Conservation (phyloP, 2,113 vertebrate genomes). For the Narcine bancroftii region DNA sequence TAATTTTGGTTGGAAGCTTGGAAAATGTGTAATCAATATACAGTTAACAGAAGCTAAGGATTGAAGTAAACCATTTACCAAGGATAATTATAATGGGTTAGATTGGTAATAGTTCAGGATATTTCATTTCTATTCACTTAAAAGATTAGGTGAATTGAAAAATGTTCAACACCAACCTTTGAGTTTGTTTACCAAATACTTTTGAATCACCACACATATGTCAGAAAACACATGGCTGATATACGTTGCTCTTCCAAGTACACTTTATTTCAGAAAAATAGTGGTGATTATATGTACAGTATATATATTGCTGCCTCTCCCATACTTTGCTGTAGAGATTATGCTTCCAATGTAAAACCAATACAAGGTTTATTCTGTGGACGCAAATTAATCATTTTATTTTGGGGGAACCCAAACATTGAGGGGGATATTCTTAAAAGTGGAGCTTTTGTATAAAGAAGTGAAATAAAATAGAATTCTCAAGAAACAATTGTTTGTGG, state of each 20-base stretch:
- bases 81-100: slow-evolving; percentile 5
- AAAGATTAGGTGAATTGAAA: neutral
- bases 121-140: slow-evolving; percentile 12
- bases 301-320: no score
- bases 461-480: neutral
- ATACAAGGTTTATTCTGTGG: neutral
- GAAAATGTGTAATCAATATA: neutral
- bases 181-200: neutral
- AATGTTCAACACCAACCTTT: slow-evolving; percentile 1
- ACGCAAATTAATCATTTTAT: neutral
- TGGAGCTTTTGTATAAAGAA: neutral
- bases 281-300: neutral
- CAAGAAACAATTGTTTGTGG: neutral
- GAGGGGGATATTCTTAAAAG: neutral
- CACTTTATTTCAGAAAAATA: neutral
- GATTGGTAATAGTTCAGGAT: neutral
- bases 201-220: neutral
- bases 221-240: neutral
- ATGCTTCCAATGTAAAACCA: neutral
- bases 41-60: neutral
- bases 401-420: neutral
- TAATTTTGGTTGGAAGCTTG: slow-evolving; percentile 8
- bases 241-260: neutral
- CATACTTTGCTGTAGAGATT: neutral
- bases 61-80: neutral